phyloP scores from a whole-genome alignment of 92 coral and sea anemone genomes.

The Phenganax marumi region DNA sequence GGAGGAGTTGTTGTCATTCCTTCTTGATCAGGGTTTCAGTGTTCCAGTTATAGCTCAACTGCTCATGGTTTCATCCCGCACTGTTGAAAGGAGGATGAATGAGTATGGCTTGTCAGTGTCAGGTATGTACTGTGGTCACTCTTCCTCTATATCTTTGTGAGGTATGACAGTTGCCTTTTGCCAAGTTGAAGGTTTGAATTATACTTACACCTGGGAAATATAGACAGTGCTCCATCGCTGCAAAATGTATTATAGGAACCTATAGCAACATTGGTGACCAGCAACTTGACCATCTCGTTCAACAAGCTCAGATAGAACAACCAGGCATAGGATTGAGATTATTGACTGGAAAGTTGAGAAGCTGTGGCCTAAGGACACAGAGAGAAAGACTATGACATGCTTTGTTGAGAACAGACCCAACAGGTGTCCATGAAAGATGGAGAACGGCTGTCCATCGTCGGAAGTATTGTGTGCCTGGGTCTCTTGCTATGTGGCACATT shows the following conservation, averaged over 20 bases:
- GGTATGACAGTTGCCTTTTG: no score
- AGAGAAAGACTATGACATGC: conserved; percentile 45
- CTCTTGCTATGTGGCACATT: conserved; percentile 19
- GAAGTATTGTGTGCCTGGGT: conserved; percentile 50
- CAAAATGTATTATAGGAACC: conserved; percentile 37
- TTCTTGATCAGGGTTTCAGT: no score
- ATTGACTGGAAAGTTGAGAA: conserved; percentile 52
- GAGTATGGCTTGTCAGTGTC: no score
- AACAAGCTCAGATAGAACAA: conserved; percentile 55
- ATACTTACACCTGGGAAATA: no score
- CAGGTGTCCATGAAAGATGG: conserved; percentile 50
- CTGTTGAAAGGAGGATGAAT: no score
- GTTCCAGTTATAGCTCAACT: no score
- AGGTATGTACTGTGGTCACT: no score
- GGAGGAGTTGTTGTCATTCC: no score
- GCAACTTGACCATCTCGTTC: conserved; percentile 46
- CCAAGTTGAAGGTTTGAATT: no score
- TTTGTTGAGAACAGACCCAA: conserved; percentile 44
- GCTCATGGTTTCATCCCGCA: no score
- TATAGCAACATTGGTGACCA: conserved; percentile 43
- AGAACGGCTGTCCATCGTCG: conserved; percentile 47
- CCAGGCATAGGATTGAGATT: conserved; percentile 43
- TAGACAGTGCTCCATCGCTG: no score
- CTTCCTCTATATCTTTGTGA: no score
- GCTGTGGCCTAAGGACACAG: conserved; percentile 46